Evolutionary conservation across 2,113 vertebrate genomes (phyloP).

Genomic region (Candoia aspera): DNA sequence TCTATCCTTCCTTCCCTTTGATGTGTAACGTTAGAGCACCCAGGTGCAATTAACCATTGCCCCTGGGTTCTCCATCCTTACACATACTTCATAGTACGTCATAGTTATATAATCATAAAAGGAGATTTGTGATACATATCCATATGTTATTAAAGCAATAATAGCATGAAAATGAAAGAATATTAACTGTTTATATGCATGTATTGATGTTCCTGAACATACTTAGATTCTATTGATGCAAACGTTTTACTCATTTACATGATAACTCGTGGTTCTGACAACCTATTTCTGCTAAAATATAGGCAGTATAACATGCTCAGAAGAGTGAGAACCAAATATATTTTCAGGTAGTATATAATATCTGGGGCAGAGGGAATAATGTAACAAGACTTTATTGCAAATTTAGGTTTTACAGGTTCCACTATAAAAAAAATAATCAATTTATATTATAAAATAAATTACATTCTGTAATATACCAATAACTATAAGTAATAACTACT

Average conservation of each 20-base stretch:
- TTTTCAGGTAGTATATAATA: neutral
- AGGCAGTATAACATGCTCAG: neutral
- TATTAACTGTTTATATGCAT: neutral
- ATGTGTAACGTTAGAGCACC: too few relatives aligned
- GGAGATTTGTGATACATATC: neutral
- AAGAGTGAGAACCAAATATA: neutral
- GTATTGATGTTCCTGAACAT: neutral
- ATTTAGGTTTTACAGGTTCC: neutral
- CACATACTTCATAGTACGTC: neutral
- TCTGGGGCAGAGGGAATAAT: neutral
- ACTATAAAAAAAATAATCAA: neutral
- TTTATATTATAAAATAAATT: constrained; percentile 6
- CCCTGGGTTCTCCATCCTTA: too few relatives aligned
- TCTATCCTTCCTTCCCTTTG: too few relatives aligned
- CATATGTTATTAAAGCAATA: neutral
- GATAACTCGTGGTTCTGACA: neutral
- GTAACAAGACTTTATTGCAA: neutral
- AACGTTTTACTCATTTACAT: neutral
- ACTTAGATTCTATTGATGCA: neutral
- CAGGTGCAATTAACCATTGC: too few relatives aligned
- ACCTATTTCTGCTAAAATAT: neutral
- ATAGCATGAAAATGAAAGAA: neutral
- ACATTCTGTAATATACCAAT: neutral
- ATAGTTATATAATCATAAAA: neutral
- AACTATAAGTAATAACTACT: neutral